Base-by-base conservation (phyloP, 2,888 invertebrate species). In the Melinaea marsaeus region DNA sequence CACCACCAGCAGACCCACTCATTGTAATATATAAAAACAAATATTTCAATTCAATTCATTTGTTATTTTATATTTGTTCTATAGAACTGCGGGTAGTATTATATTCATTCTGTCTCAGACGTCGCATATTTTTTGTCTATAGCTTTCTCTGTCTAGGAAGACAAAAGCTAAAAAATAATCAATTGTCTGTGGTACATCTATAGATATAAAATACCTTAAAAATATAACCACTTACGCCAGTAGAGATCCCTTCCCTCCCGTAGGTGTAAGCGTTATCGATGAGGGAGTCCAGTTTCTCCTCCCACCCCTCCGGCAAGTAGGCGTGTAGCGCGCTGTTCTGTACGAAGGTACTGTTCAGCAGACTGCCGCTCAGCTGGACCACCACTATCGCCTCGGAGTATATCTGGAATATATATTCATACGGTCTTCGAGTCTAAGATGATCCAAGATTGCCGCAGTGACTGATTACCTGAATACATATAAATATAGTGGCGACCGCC, bases 331-430 rank as follows among this genome's bases (percentile, higher is more conserved):
- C 97, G 45, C 98, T 97, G 86, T 98, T 96, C 78, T 97, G 95
- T 6, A 97, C 95, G 57, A 97, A 93, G 0, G 97, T 97, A 75
- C 95, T 94, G 86, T 98, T 98, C 37, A 98, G 92, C 6, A 98
- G 92, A 81, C 96, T 97, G 66, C 97, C 96, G 48, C 96, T 95
- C 66, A 98, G 92, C 80, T 97, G 95, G 13, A 98, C 94, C 62
- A 99, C 93, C 77, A 98, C 97, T 83, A 98, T 95, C 2, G 97
- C 97, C 90, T 99, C 99, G 0, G 96, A 95, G 83, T 99, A 98
- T 75, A 98, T 95, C 96, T 98, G 86, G 2, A 91, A 55, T 55
- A 2, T 4, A 46, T 46, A 46, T 2, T 3, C 9, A 46, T 46
- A 22, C 22, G 22, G 22, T 22, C 22, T 22, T 22, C 22, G 22